Base-by-base conservation (phyloP, 64 coral and sea anemone species). In the Pachyseris speciosa region DNA sequence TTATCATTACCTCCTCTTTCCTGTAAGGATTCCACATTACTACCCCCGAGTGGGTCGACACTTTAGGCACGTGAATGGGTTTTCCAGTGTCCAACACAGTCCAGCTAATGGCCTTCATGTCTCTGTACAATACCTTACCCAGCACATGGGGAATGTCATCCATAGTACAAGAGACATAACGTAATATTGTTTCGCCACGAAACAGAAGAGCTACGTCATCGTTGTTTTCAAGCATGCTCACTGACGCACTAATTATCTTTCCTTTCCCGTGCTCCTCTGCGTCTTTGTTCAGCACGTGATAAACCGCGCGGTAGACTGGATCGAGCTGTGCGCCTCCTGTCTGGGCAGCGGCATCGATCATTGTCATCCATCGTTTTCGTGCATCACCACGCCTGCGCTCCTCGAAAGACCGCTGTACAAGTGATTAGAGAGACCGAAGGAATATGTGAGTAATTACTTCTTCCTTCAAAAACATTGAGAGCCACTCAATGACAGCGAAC, bases 31-130 rank as follows among this genome's bases (percentile, higher is more conserved):
- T 99, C 97, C 97, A 99, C 29, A 99, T 15, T 4, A 86, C 68
- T 33, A 95, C 90, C 2, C 97, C 97, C 12, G 89, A 50, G 63
- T 99, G 94, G 83, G 66, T 93, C 8, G 68, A 40, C 16, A 99
- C 94, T 27, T 95, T 99, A 3, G 93, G 90, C 4, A 99, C 94
- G 20, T 99, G 97, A 28, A 99, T 93, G 7, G 97, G 94, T 37
- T 99, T 99, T 25, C 97, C 97, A 75, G 97, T 72, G 67, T 99
- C 97, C 64, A 99, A 94, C 13, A 90, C 93, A 4, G 94, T 66
- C 89, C 94, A 99, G 47, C 94, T 95, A 38, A 95, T 80, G 22
- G 90, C 86, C 16, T 95, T 95, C 94, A 93, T 95, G 41, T 99
- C 93, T 73, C 97, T 92, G 36, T 95, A 99, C 29, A 99, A 65